phyloP scores from a whole-genome alignment of 2,797 vertebrate species.

The Tenualosa thibaudeaui region DNA sequence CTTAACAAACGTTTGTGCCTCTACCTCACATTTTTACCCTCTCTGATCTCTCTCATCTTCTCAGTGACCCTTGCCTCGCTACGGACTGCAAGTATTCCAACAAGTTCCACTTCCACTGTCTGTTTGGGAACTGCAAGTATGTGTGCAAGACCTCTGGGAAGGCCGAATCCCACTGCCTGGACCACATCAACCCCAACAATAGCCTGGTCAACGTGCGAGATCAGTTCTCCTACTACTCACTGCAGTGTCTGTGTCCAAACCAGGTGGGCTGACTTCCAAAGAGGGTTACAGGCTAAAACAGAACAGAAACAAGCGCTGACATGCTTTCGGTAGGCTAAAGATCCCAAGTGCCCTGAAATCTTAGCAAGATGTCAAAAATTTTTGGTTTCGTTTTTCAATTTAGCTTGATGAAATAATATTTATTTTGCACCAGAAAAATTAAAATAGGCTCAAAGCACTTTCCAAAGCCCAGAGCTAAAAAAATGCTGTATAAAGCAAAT shows the following conservation, averaged over 20 bases:
- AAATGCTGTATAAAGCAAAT: not conserved
- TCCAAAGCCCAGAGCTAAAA: no score
- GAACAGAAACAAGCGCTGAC: not conserved
- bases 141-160: conserved; percentile 99
- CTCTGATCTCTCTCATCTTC: conserved; percentile 23
- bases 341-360: not conserved
- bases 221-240: conserved; percentile 97
- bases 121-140: conserved; percentile 99
- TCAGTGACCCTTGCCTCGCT: conserved; percentile 94
- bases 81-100: conserved; percentile 99
- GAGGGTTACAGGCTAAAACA: not conserved
- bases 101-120: conserved; percentile 99
- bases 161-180: conserved; percentile 97
- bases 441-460: not conserved
- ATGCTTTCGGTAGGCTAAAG: not conserved
- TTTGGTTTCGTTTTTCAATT: no score
- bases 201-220: conserved; percentile 95
- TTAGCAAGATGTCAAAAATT: no score
- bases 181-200: conserved; percentile 99
- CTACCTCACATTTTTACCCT: no score
- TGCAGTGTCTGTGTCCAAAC: conserved; percentile 98
- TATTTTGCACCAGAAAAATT: no score
- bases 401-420: no score
- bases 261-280: conserved; percentile 80
- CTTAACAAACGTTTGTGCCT: no score